Percentiles rank a stretch among this genome's conserved stretches.
Conservation (phyloP, 2,888 invertebrate genomes). For the Eupithecia pulchellata region DNA sequence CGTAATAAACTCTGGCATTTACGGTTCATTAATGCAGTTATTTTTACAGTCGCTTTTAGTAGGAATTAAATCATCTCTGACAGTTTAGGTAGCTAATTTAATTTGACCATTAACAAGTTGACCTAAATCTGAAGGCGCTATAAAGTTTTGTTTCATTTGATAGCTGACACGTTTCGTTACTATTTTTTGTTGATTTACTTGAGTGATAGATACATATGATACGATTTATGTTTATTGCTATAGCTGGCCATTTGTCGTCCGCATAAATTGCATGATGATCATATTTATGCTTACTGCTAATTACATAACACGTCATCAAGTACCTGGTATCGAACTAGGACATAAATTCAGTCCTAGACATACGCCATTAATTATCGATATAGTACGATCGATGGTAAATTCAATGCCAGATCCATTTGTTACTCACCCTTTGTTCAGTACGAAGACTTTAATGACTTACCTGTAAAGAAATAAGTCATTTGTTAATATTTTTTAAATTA, state of each 20-base stretch:
- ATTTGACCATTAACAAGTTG: conserved; percentile 34
- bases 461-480: conserved; percentile 39
- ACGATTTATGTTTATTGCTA: neutral
- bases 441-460: conserved; percentile 41
- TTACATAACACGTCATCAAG: conserved; percentile 26
- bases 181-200: neutral
- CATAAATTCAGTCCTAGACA: conserved; percentile 32
- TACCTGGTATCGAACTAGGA: conserved; percentile 29
- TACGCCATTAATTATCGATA: conserved; percentile 31
- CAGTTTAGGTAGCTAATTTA: conserved; percentile 39
- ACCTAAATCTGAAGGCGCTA: conserved; percentile 8
- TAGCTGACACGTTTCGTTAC: neutral
- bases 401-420: conserved; percentile 24
- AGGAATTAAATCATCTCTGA: conserved; percentile 44
- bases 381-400: conserved; percentile 29
- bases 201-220: neutral
- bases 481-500: neutral
- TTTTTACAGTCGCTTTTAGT: conserved; percentile 47
- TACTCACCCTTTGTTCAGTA: conserved; percentile 25
- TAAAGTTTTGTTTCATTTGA: neutral
- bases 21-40: conserved; percentile 42
- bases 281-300: conserved; percentile 4
- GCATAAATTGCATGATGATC: neutral
- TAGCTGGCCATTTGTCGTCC: neutral
- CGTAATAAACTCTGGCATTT: conserved; percentile 38